Percentiles rank a stretch among this genome's conserved stretches.
Conservation (phyloP, 1,140 invertebrate species). For the Paraescarpia echinospica region DNA sequence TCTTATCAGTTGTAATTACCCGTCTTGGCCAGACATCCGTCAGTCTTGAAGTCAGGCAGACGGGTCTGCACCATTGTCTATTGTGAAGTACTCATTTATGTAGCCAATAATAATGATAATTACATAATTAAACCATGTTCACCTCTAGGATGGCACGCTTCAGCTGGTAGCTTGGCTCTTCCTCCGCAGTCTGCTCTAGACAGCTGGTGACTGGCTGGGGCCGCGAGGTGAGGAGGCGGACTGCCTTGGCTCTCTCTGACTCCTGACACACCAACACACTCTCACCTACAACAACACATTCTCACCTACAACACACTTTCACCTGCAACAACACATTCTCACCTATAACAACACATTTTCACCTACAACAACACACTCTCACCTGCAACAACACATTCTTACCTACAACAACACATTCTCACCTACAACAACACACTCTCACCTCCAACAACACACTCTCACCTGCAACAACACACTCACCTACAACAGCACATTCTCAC, state of each 20-base stretch:
- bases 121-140: background rate
- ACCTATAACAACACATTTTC: background rate
- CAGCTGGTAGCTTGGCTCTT: conserved; percentile 61
- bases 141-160: conserved; percentile 69
- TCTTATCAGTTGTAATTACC: too few species aligned
- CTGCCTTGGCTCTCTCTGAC: conserved; percentile 71
- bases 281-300: conserved; percentile 68
- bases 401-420: background rate
- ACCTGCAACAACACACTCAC: background rate
- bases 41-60: too few species aligned
- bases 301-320: background rate
- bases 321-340: background rate
- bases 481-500: conserved; percentile 80
- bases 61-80: too few species aligned
- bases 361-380: conserved; percentile 77
- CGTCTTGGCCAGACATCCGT: too few species aligned
- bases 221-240: conserved; percentile 67
- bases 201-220: conserved; percentile 79
- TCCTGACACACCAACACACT: conserved; percentile 87
- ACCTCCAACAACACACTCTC: too few species aligned
- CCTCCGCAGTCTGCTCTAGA: conserved; percentile 58
- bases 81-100: too few species aligned
- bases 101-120: too few species aligned
- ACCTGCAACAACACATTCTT: conserved; percentile 60
- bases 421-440: background rate